phyloP scores from a whole-genome alignment of 2,888 invertebrate species.

The Ryuthela nishihirai region DNA sequence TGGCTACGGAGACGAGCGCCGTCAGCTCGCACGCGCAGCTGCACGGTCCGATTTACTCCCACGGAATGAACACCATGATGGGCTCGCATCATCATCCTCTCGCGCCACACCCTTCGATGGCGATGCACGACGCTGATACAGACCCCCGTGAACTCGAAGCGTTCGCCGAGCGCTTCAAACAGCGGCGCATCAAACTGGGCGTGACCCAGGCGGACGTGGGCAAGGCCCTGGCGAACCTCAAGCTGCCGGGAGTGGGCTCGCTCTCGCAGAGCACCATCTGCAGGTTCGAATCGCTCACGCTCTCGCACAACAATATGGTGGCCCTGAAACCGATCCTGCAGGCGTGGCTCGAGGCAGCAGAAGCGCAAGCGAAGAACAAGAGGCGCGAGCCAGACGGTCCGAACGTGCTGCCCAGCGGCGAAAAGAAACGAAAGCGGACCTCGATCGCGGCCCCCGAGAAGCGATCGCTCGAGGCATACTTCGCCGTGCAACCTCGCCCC shows the following conservation, averaged over 20 bases:
- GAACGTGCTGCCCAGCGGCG: slow-evolving; percentile 81
- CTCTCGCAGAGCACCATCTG: slow-evolving; percentile 99
- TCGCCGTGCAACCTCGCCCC: slow-evolving; percentile 96
- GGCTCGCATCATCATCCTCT: slow-evolving; percentile 40
- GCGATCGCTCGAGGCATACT: slow-evolving; percentile 95
- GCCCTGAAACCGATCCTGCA: slow-evolving; percentile 99
- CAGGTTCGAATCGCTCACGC: slow-evolving; percentile 90
- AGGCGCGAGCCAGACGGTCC: slow-evolving; percentile 61
- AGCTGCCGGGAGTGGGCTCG: slow-evolving; percentile 97
- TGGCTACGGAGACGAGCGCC: slow-evolving; percentile 45
- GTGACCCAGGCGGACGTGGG: slow-evolving; percentile 99
- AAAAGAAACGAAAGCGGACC: slow-evolving; percentile 97
- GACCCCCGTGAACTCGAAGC: slow-evolving; percentile 86
- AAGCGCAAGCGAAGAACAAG: slow-evolving; percentile 69
- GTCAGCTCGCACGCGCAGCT: slow-evolving; percentile 61
- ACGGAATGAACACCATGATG: slow-evolving; percentile 56
- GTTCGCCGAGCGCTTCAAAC: slow-evolving; percentile 98
- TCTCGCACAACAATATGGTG: slow-evolving; percentile 99
- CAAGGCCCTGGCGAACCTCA: slow-evolving; percentile 94
- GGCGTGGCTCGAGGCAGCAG: slow-evolving; percentile 98
- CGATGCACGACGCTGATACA: slow-evolving; percentile 50
- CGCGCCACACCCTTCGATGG: slow-evolving; percentile 33
- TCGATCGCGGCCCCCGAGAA: slow-evolving; percentile 99
- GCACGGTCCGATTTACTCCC: slow-evolving; percentile 62
- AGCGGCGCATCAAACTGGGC: slow-evolving; percentile 94